Evolutionary conservation across 2,797 vertebrate species (phyloP).

Genomic region (Oreonectes daqikongensis): DNA sequence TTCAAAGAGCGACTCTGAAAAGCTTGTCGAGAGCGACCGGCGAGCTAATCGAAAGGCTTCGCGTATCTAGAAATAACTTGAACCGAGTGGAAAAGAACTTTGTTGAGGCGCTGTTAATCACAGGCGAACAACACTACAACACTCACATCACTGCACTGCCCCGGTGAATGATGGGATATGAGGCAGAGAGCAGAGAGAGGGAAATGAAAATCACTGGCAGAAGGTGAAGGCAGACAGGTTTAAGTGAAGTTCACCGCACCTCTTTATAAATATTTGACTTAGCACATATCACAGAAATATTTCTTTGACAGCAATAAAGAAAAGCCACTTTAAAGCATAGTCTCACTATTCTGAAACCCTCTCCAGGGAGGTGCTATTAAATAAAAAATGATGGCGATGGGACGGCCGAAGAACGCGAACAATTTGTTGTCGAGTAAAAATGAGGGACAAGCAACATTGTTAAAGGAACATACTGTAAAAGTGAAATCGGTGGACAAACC

Average conservation of each 20-base stretch:
- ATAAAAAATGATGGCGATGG: not conserved
- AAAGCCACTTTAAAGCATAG: not conserved
- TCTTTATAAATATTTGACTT: constrained; percentile 55
- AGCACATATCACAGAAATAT: not conserved
- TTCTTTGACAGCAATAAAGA: not conserved
- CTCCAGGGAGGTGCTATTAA: not conserved
- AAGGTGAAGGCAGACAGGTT: constrained; percentile 18
- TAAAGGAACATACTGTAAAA: not conserved
- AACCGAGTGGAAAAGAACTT: constrained; percentile 66
- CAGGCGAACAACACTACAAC: constrained; percentile 44
- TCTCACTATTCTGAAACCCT: not conserved
- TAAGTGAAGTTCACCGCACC: constrained; percentile 38
- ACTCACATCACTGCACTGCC: constrained; percentile 43
- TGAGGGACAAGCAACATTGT: constrained; percentile 2
- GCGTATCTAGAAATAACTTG: constrained; percentile 71
- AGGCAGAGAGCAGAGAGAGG: constrained; percentile 27
- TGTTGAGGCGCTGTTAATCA: constrained; percentile 64
- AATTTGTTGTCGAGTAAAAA: constrained; percentile 34
- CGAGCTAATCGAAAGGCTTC: constrained; percentile 70
- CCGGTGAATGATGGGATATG: constrained; percentile 62
- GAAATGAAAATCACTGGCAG: constrained; percentile 34
- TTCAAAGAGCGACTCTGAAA: constrained; percentile 46
- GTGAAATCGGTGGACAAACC: not conserved
- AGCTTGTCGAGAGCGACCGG: constrained; percentile 60
- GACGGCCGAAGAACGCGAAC: not conserved